Conservation (phyloP, 2,113 vertebrate genomes). For the Cavia aperea region DNA sequence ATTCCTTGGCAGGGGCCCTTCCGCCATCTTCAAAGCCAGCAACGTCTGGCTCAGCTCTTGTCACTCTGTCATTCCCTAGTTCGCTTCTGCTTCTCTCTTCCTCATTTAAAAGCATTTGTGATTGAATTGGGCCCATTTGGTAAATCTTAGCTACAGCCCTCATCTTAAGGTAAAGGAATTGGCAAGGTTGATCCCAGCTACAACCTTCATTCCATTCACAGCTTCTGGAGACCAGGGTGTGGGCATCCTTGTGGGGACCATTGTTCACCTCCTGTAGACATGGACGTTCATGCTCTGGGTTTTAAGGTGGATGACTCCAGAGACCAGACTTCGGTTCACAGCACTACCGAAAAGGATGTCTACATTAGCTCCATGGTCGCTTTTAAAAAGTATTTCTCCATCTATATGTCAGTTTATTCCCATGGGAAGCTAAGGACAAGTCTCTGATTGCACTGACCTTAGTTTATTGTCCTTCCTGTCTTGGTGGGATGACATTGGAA, state of each 20-base stretch:
- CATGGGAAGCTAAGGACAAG: not conserved
- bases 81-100: not conserved
- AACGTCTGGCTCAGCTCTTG: not conserved
- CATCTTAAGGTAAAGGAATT: not conserved
- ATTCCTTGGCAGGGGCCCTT: not conserved
- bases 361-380: not conserved
- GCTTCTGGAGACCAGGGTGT: fast-evolving
- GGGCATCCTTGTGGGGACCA: too few relatives aligned
- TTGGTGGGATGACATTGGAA: not conserved
- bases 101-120: not conserved
- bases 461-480: not conserved
- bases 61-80: not conserved
- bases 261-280: not conserved
- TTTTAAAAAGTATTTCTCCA: not conserved
- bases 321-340: not conserved
- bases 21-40: not conserved
- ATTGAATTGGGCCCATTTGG: not conserved
- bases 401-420: not conserved
- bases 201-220: not conserved
- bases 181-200: not conserved
- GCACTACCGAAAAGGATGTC: not conserved
- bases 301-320: not conserved
- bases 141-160: not conserved
- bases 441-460: not conserved
- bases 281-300: not conserved